Evolutionary conservation across 2,797 vertebrate genomes (phyloP), one percentile per base, ranked within the genome.

Genomic region (Alcedo atthis): DNA sequence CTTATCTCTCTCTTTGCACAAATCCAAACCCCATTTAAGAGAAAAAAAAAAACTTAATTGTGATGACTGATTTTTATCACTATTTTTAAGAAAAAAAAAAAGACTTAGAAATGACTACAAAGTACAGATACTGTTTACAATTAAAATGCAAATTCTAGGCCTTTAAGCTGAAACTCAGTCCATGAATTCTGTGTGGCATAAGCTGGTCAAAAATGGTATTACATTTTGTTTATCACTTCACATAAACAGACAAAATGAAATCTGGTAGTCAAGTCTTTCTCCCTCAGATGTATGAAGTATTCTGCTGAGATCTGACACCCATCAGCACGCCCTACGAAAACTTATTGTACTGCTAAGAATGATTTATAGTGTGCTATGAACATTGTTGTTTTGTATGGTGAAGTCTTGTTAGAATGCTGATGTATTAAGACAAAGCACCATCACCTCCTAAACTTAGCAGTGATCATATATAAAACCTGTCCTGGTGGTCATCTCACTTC

Each of bases 321-420:
- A 80, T 90, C 67, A 93, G 68, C 94, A 93, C 1, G 22, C 46
- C 26, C 54, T 68, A 7, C 0, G 2, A 57, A 93, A 93, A 94
- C 19, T 53, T 81, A 82, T 15, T 95, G 86, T 76, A 70, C 82
- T 94, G 63, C 68, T 89, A 90, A 93, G 63, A 76, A 90, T 96
- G 85, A 97, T 96, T 92, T 96, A 91, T 81, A 37, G 78, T 6
- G 8, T 18, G 8, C 77, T 74, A 45, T 43, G 78, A 89, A n/a
- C 61, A 43, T 49, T 82, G 81, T 59, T 93, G 79, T 85, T 87
- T 93, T 9, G 1, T 68, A 86, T 40, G 55, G 87, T 25, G 83
- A 95, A 85, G 73, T 92, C 89, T 93, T 95, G 81, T 95, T 96
- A 90, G 71, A 94, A 75, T 90, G 45, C 70, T 95, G 92, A 94